phyloP scores from a whole-genome alignment of 2,113 vertebrate species.

The Phycodurus eques region DNA sequence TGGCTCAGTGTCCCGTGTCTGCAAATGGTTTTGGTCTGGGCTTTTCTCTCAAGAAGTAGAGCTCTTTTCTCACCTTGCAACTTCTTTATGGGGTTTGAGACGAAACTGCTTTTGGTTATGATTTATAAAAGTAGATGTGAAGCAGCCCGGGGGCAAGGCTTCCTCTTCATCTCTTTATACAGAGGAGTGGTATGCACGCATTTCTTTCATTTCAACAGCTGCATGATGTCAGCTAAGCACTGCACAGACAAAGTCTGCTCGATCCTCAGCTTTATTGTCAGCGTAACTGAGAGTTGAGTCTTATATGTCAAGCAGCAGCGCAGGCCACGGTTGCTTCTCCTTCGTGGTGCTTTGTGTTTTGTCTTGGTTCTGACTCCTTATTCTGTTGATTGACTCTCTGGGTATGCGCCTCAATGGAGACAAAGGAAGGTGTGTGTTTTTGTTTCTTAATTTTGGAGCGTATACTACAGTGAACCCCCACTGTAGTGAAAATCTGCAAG shows the following conservation, averaged over 20 bases:
- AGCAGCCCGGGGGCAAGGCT: neutral
- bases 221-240: neutral
- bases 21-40: neutral
- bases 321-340: too few relatives aligned
- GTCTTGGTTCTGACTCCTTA: too few relatives aligned
- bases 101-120: neutral
- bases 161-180: conserved; percentile 15
- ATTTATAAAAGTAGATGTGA: conserved; percentile 6
- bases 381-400: too few relatives aligned
- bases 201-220: neutral
- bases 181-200: neutral
- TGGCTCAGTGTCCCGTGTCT: neutral
- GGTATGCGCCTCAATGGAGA: too few relatives aligned
- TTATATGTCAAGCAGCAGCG: too few relatives aligned
- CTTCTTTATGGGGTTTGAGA: neutral
- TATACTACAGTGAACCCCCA: too few relatives aligned
- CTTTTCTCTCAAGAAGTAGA: conserved; percentile 21
- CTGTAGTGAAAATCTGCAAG: too few relatives aligned
- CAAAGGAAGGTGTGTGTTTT: too few relatives aligned
- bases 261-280: neutral
- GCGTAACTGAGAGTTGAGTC: too few relatives aligned
- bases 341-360: too few relatives aligned
- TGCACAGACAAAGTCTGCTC: neutral
- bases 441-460: too few relatives aligned
- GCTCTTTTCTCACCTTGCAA: conserved; percentile 31